Evolutionary conservation across 2,797 vertebrate genomes (phyloP).

Genomic region (Diglossa cyanea): DNA sequence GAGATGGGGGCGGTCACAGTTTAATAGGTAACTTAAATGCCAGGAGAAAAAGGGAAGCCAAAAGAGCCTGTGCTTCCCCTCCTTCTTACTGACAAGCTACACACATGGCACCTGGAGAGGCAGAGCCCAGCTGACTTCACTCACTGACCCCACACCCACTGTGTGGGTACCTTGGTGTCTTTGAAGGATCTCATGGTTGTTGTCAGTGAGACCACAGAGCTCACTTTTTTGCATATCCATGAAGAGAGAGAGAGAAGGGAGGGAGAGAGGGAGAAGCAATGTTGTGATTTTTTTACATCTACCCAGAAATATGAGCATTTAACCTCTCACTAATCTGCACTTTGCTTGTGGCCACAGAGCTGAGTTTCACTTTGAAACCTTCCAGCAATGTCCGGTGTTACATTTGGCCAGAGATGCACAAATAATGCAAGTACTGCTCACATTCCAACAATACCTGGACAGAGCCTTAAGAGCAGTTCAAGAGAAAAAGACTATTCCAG

Average conservation of each 20-base stretch:
- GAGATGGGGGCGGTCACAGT: not conserved
- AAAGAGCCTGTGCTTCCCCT: not conserved
- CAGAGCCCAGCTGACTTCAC: not conserved
- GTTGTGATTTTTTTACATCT: not conserved
- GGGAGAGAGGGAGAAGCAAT: not conserved
- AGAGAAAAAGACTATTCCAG: not conserved
- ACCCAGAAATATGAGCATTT: not conserved
- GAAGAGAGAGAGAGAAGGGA: not conserved
- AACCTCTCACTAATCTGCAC: not conserved
- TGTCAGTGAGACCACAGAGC: not conserved
- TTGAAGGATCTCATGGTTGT: fast-evolving
- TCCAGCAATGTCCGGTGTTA: not conserved
- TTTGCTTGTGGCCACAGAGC: not conserved
- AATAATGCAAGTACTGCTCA: fast-evolving
- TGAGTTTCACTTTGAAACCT: not conserved
- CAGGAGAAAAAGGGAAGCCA: not conserved
- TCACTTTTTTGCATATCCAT: not conserved
- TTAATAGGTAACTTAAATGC: not conserved
- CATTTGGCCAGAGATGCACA: not conserved
- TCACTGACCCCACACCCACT: not conserved
- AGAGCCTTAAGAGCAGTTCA: not conserved
- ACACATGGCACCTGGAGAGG: fast-evolving
- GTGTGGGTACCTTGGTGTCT: not conserved
- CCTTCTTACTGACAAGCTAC: not conserved
- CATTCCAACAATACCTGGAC: not conserved